These are phyloP conservation scores for Luperina nickerlii DNA, from an alignment of 2,888 invertebrate species.

Conservation along the genomic window DNA sequence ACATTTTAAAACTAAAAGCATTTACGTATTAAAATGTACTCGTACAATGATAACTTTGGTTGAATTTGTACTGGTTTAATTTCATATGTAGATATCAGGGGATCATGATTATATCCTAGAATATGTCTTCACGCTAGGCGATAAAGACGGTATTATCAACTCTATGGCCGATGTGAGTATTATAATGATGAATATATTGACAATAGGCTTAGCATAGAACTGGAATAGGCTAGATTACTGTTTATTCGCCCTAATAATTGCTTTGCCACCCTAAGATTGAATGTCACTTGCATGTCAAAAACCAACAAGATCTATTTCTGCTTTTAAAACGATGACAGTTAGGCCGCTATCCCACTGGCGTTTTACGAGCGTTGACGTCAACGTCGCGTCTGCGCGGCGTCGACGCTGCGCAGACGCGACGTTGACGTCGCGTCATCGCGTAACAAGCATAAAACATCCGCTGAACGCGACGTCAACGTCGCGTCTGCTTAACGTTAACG, in stretches of 20 bases:
- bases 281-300: neutral
- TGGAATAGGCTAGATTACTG: neutral
- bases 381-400: no score
- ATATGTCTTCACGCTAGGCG: neutral
- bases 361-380: no score
- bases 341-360: no score
- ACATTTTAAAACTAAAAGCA: slow-evolving; percentile 43
- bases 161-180: slow-evolving; percentile 32
- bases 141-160: neutral
- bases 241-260: neutral
- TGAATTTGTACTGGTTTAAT: slow-evolving; percentile 41
- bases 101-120: slow-evolving; percentile 2
- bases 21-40: slow-evolving; percentile 35
- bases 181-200: slow-evolving; percentile 3
- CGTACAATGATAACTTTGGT: slow-evolving; percentile 42
- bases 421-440: no score
- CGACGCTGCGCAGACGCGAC: no score
- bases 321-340: neutral
- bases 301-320: neutral
- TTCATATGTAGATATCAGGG: slow-evolving; percentile 27
- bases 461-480: no score
- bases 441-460: no score
- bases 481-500: no score
- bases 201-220: neutral
- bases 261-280: neutral